Base-by-base conservation (phyloP, 2,113 vertebrate genomes). In the Heterotis niloticus region DNA sequence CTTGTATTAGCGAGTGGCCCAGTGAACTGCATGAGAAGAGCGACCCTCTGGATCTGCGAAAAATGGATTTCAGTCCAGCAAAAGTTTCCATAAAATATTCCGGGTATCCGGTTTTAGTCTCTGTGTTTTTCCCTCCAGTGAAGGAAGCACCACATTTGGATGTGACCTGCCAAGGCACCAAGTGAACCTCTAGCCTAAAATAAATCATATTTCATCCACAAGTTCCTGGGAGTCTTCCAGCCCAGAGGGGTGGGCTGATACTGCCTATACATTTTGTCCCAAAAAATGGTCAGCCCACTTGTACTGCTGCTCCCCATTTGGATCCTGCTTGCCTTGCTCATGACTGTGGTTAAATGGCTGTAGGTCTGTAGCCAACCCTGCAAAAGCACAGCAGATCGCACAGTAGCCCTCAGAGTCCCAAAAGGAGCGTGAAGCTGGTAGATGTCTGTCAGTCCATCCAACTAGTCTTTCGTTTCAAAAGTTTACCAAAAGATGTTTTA, bases 261-360 rank as follows among this genome's bases (percentile, higher is more conserved):
- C 51, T 34, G 44, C 69, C 44, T 44, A 23, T 52, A 51, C 51
- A 71, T 51, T 71, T 71, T 34, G 12, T 72, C 51, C 52, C 18
- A 72, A 72, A 72, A 72, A 72, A 54, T 51, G 54, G 51, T 34
- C n/a, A 72, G 20, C 69, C 34, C 69, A 72, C n/a, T 16, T 72
- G 54, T 24, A 51, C 20, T 13, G 13, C 18, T 62, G 52, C 71
- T 64, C 34, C 67, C 18, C 52, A 23, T 62, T 29, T 17, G 73
- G 64, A 75, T 73, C 56, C 74, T 44, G n/a, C n/a, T n/a, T n/a
- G n/a, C n/a, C n/a, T n/a, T n/a, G n/a, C n/a, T n/a, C n/a, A n/a
- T n/a, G n/a, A n/a, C n/a, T n/a, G n/a, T n/a, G n/a, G 34, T 44
- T 4, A 44, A 44, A 44, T 44, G 34, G 34, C 34, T 44, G 7